Conservation (phyloP, 2,113 vertebrate species). For the Ranitomeya imitator region DNA sequence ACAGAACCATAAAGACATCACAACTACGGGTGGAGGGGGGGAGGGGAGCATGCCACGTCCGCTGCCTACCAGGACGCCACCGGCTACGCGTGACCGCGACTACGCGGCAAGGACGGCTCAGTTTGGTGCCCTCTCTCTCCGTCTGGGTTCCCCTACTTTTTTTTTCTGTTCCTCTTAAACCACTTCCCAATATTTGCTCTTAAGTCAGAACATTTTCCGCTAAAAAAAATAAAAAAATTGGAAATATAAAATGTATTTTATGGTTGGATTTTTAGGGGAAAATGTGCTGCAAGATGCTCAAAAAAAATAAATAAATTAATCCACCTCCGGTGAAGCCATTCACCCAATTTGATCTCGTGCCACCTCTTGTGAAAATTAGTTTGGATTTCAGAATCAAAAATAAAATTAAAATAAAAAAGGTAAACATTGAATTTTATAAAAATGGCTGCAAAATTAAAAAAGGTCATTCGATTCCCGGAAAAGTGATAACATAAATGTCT, state of each 20-base stretch:
- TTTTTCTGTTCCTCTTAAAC: slow-evolving; percentile 72
- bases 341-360: background rate
- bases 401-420: background rate
- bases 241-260: background rate
- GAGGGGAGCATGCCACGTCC: background rate
- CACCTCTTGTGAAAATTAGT: background rate
- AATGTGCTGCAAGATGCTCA: background rate
- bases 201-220: background rate
- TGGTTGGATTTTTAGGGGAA: background rate
- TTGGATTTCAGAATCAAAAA: background rate
- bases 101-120: background rate
- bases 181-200: background rate
- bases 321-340: background rate
- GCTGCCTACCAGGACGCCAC: background rate
- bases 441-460: background rate
- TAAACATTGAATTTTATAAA: background rate
- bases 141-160: slow-evolving; percentile 59
- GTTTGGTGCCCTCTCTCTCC: slow-evolving; percentile 32
- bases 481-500: background rate
- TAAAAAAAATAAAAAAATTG: background rate
- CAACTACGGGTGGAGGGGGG: background rate
- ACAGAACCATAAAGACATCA: slow-evolving; percentile 14
- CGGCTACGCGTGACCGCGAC: background rate
- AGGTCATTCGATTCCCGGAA: too few species aligned
- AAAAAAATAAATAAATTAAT: background rate